Evolutionary conservation across 2,113 vertebrate species (phyloP).

Genomic region (Setophaga petechia): DNA sequence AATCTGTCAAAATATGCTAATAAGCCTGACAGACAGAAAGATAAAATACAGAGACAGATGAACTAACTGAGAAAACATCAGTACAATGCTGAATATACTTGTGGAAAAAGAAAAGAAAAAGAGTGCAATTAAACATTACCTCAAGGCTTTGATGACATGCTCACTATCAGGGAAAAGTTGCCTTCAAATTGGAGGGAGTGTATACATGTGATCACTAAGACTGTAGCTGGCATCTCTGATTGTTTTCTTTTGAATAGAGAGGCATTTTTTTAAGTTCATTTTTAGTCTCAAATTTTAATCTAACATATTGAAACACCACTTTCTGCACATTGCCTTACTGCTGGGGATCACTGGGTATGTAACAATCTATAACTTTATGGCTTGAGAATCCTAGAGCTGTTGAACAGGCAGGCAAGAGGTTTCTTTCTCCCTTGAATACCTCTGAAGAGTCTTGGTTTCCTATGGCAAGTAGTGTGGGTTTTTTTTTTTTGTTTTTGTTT

Average conservation of each 20-base stretch:
- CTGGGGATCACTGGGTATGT: not conserved
- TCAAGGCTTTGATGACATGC: slow-evolving; percentile 15
- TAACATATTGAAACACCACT: not conserved
- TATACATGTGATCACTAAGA: not conserved
- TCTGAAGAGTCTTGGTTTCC: not conserved
- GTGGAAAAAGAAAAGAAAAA: not conserved
- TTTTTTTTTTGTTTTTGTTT: not conserved
- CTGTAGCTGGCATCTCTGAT: not conserved
- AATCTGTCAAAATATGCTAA: slow-evolving; percentile 80
- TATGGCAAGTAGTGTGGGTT: not conserved
- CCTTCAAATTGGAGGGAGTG: not conserved
- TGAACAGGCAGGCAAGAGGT: not conserved
- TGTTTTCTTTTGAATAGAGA: not conserved
- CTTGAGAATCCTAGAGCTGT: not conserved
- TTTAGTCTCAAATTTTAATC: not conserved
- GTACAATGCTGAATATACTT: slow-evolving; percentile 53
- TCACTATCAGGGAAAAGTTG: not conserved
- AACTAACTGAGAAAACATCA: slow-evolving; percentile 54
- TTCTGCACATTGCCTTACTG: not conserved
- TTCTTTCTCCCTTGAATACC: not conserved
- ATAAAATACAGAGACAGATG: slow-evolving; percentile 68
- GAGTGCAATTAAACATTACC: slow-evolving; percentile 19
- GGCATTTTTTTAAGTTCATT: not conserved
- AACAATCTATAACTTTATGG: not conserved
- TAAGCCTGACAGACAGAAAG: slow-evolving; percentile 73